phyloP scores from a whole-genome alignment of 2,888 invertebrate genomes.

The Dolomedes plantarius region DNA sequence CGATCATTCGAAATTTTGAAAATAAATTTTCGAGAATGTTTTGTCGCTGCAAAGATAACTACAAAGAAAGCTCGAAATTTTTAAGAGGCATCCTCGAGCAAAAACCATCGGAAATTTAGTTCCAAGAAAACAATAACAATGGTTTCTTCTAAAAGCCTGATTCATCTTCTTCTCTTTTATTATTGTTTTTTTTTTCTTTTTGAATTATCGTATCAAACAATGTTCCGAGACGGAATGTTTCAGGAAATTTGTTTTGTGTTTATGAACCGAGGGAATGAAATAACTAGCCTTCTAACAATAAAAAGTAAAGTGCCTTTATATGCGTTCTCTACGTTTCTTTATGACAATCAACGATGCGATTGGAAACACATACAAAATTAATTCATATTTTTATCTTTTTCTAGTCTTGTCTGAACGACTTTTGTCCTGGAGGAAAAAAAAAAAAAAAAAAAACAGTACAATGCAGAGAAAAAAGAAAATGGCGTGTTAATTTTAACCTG shows the following conservation, averaged over 20 bases:
- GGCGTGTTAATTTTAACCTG: too few species aligned
- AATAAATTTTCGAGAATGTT: constrained; percentile 17
- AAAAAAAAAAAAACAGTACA: too few species aligned
- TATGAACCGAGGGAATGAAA: neutral
- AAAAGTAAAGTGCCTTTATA: too few species aligned
- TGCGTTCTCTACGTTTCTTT: too few species aligned
- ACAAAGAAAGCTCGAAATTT: neutral
- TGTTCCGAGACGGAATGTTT: neutral
- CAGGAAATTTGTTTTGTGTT: neutral
- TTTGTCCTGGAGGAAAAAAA: too few species aligned
- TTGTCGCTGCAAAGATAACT: neutral
- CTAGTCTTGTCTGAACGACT: too few species aligned
- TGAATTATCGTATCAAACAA: neutral
- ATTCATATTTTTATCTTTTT: too few species aligned
- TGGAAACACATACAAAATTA: too few species aligned
- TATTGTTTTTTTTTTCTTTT: neutral
- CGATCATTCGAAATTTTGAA: constrained; percentile 10
- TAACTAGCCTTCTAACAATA: neutral
- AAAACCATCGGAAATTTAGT: constrained; percentile 19
- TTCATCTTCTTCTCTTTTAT: too few species aligned
- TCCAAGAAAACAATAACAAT: constrained; percentile 44
- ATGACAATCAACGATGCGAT: too few species aligned
- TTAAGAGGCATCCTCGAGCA: constrained; percentile 2
- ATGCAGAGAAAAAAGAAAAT: too few species aligned
- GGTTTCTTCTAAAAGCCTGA: neutral